Evolutionary conservation across 2,888 invertebrate species (phyloP).

Genomic region (Anthophora plumipes): DNA sequence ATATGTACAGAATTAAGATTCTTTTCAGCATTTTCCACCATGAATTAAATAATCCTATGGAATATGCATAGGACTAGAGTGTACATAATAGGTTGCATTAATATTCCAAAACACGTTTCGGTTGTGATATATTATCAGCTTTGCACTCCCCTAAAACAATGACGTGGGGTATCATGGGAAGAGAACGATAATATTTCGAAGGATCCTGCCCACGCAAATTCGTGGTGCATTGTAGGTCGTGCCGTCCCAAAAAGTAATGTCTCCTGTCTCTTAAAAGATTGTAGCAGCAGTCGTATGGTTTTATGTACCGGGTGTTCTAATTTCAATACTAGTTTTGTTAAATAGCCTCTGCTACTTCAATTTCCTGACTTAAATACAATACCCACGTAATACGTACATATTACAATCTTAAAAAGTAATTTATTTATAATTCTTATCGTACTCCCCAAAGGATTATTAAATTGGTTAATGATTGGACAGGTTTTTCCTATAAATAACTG

Average conservation of each 20-base stretch:
- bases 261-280: constrained; percentile 72
- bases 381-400: not conserved
- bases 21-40: not conserved
- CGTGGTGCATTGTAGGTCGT: constrained; percentile 53
- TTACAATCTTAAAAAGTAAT: too few relatives aligned
- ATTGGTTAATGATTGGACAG: too few relatives aligned
- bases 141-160: constrained; percentile 73
- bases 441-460: too few relatives aligned
- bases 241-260: constrained; percentile 73
- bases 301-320: constrained; percentile 59
- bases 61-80: constrained; percentile 10
- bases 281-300: constrained; percentile 59
- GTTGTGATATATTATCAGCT: constrained; percentile 71
- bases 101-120: constrained; percentile 68
- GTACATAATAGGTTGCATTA: constrained; percentile 68
- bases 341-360: not conserved
- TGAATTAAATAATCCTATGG: not conserved
- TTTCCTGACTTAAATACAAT: not conserved
- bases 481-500: too few relatives aligned
- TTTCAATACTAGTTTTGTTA: not conserved
- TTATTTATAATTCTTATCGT: too few relatives aligned
- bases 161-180: constrained; percentile 61
- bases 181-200: constrained; percentile 73
- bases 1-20: not conserved
- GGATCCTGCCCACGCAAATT: constrained; percentile 69